Evolutionary conservation across 2,888 invertebrate genomes (phyloP).

Genomic region (Eubasilissa splendida): DNA sequence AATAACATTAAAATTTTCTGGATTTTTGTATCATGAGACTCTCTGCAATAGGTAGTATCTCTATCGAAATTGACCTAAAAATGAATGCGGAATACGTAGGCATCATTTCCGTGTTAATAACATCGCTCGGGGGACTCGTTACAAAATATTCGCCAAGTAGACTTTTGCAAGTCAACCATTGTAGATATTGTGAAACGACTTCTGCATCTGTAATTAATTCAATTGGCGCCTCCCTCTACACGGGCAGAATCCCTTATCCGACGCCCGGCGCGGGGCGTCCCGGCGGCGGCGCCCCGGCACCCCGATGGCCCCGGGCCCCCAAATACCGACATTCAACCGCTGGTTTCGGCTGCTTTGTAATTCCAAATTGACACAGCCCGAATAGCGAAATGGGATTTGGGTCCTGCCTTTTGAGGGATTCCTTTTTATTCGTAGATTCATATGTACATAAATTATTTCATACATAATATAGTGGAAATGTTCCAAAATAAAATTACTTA

Average conservation of each 20-base stretch:
- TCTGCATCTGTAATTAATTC: constrained; percentile 58
- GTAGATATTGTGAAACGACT: constrained; percentile 46
- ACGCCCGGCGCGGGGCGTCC: neutral
- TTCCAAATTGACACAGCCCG: constrained; percentile 54
- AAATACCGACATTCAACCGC: constrained; percentile 37
- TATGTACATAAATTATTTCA: neutral
- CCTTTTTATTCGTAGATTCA: constrained; percentile 4
- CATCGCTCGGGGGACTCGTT: neutral
- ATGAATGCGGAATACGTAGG: too few species aligned
- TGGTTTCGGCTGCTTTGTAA: constrained; percentile 47
- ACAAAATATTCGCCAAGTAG: neutral
- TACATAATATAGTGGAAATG: too few species aligned
- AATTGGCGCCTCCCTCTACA: constrained; percentile 51
- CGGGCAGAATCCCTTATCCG: constrained; percentile 10
- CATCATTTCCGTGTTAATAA: too few species aligned
- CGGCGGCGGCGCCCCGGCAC: neutral
- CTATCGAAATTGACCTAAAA: too few species aligned
- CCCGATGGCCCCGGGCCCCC: constrained; percentile 42
- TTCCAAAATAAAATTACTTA: too few species aligned
- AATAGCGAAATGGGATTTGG: constrained; percentile 42
- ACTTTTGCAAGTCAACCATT: constrained; percentile 23
- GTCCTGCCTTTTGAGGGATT: constrained; percentile 24
- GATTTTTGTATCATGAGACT: too few species aligned
- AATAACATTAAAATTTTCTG: too few species aligned
- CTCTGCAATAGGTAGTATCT: too few species aligned